Evolutionary conservation across 2,113 vertebrate genomes (phyloP).

Genomic region (Cricetomys ansorgei): DNA sequence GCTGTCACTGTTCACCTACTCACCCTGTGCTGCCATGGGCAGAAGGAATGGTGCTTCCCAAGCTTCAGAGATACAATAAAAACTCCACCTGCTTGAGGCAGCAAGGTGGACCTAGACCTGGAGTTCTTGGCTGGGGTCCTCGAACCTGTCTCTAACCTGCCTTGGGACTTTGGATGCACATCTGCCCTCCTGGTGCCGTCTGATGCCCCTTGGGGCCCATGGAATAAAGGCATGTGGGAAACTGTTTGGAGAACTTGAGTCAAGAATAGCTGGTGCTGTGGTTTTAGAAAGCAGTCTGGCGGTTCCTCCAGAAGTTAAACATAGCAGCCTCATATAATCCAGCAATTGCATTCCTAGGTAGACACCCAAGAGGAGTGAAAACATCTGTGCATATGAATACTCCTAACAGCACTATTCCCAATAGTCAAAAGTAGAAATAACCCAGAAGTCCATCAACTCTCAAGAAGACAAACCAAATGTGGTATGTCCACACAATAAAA

Average conservation of each 20-base stretch:
- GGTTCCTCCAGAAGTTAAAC: conserved; percentile 36
- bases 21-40: not conserved
- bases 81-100: not conserved
- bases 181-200: not conserved
- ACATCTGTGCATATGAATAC: not conserved
- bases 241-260: conserved; percentile 30
- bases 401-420: not conserved
- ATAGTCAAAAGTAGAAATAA: not conserved
- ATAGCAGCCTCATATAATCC: not conserved
- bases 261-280: conserved; percentile 2
- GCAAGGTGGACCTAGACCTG: not conserved
- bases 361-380: not conserved
- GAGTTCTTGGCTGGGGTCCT: not conserved
- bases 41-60: not conserved
- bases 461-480: not conserved
- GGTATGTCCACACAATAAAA: not conserved
- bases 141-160: not conserved
- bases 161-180: not conserved
- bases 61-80: not conserved
- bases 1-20: not conserved
- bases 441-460: not conserved
- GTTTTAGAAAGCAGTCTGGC: conserved; percentile 48
- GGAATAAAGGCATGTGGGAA: not conserved
- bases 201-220: not conserved
- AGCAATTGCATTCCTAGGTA: not conserved